Evolutionary conservation across 2,113 vertebrate species (phyloP), one percentile per base, ranked within the genome.

Genomic region (Grammomys dolichurus): DNA sequence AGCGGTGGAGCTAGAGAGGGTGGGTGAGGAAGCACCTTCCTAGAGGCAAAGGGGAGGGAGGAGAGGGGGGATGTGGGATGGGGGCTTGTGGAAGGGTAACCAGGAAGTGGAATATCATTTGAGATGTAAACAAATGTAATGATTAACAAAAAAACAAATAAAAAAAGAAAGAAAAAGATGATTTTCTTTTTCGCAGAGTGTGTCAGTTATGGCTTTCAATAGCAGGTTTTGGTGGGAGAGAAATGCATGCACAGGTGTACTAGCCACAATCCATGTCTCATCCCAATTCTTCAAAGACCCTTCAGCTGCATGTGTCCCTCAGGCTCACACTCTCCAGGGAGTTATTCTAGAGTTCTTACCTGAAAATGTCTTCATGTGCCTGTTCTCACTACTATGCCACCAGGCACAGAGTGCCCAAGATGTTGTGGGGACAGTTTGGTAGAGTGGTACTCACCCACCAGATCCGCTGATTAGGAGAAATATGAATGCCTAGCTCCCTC

Each of bases 381-480:
- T 86, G 7, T 3, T 4, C 7, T 46, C 40, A 31, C 58, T 69
- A 40, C 10, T 75, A 77, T 73, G 28, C 28, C 36, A 36, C 24
- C 1, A 3, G 7, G 5, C 12, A 11, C 31, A 86, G 78, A 72
- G 26, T 58, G 84, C 33, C 33, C 16, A 10, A 20, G 26, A 19
- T 20, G 5, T 48, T 51, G 1, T 48, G 3, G 7, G 19, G 22
- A 7, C 51, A 26, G n/a, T 87, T 31, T 65, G 3, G 46, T 10
- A 16, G 40, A 40, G 5, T 12, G 14, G 16, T 3, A 58, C n/a
- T 58, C 26, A 13, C 8, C 3, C 1, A 54, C 33, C 40, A 26
- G 11, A 36, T 89, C 3, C 1, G 1, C 19, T n/a, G 6, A 43
- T 0, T 0, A 19, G 14, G 43, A 13, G 11, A n/a, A 17, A 16